Evolutionary conservation across 2,113 vertebrate genomes (phyloP).

Genomic region (Bubo scandiacus): DNA sequence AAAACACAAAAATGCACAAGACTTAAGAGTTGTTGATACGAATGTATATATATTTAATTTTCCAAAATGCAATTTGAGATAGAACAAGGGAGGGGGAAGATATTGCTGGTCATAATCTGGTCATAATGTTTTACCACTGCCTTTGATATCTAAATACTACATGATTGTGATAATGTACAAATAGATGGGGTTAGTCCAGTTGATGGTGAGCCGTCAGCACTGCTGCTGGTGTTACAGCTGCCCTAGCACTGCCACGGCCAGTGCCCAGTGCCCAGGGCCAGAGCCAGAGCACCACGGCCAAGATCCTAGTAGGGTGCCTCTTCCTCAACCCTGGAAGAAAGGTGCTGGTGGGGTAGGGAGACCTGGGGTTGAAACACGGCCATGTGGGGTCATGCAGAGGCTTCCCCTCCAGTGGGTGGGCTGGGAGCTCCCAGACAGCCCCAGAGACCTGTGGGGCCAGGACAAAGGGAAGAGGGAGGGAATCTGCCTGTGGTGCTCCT

Average conservation of each 20-base stretch:
- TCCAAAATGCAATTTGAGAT: neutral
- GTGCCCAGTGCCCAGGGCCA: accelerated
- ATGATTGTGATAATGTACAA: accelerated
- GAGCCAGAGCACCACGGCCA: accelerated
- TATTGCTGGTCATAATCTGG: accelerated
- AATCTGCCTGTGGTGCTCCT: neutral
- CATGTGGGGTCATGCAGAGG: neutral
- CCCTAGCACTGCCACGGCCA: no score
- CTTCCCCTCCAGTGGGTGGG: neutral
- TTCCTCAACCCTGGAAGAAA: neutral
- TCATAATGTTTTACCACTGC: neutral
- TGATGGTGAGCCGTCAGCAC: neutral
- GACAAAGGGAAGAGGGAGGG: neutral
- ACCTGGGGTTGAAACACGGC: neutral
- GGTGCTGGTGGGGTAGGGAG: no score
- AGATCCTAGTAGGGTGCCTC: neutral
- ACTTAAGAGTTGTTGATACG: accelerated
- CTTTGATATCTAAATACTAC: neutral
- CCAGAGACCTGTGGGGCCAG: accelerated
- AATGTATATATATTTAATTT: neutral
- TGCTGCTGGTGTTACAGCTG: no score
- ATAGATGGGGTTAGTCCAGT: accelerated
- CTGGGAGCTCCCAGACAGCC: neutral
- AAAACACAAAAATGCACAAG: neutral
- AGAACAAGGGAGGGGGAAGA: neutral